Conservation (phyloP, 1,140 invertebrate species). For the Metaphire vulgaris region DNA sequence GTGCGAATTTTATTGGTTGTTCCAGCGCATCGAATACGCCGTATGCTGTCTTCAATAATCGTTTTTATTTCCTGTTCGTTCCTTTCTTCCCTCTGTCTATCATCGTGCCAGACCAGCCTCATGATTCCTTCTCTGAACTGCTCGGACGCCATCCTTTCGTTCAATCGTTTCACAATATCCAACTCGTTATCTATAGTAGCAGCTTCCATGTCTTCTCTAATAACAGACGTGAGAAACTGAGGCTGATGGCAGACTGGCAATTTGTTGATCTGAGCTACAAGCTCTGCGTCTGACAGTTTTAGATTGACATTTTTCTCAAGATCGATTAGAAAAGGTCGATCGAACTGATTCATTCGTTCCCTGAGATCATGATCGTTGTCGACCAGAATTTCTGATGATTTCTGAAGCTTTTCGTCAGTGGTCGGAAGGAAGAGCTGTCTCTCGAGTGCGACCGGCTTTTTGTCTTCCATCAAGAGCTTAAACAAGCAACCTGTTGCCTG, state of each 20-base stretch:
- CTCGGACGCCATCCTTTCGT: neutral
- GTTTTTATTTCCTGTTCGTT: neutral
- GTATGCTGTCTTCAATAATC: neutral
- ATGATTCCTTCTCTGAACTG: neutral
- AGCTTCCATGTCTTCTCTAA: neutral
- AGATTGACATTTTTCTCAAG: neutral
- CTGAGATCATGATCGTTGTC: neutral
- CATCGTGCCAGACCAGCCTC: neutral
- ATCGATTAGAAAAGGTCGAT: neutral
- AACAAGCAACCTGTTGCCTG: constrained; percentile 34
- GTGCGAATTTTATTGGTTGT: neutral
- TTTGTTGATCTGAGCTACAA: neutral
- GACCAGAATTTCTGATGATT: neutral
- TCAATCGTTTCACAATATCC: neutral
- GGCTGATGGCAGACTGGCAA: neutral
- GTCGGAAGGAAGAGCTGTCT: constrained; percentile 1
- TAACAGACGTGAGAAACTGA: neutral
- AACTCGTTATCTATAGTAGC: neutral
- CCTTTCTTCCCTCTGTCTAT: neutral
- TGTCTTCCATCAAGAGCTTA: neutral
- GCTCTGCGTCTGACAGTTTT: neutral
- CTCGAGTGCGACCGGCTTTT: neutral
- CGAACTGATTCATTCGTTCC: neutral
- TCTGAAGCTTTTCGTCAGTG: neutral
- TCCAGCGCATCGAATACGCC: neutral